phyloP scores from a whole-genome alignment of 2,797 vertebrate genomes.

The Hafferia zeledoni region DNA sequence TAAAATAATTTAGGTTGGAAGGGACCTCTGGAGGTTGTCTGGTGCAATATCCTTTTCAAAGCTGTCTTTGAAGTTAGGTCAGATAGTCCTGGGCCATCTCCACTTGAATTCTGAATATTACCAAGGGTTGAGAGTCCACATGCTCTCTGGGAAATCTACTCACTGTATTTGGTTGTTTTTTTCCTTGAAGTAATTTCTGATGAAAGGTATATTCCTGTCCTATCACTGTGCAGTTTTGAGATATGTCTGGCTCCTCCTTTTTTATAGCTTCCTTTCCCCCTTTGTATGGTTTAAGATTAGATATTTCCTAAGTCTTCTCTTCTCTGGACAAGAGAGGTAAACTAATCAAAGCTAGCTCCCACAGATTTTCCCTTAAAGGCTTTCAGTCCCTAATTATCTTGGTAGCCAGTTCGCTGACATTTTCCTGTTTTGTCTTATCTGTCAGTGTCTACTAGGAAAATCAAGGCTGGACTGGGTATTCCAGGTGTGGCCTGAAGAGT shows the following conservation, averaged over 20 bases:
- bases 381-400: neutral
- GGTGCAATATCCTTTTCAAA: neutral
- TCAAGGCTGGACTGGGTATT: neutral
- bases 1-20: neutral
- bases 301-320: neutral
- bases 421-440: neutral
- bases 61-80: neutral
- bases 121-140: neutral
- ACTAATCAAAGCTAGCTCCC: neutral
- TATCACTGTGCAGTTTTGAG: neutral
- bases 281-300: neutral
- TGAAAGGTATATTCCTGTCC: neutral
- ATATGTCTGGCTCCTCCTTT: neutral
- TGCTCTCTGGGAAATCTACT: neutral
- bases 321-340: neutral
- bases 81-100: neutral
- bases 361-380: neutral
- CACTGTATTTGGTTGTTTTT: neutral
- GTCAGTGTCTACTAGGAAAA: neutral
- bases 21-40: neutral
- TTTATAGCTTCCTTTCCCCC: neutral
- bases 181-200: neutral
- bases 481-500: neutral
- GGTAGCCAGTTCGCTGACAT: neutral
- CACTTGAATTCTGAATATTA: neutral